These are phyloP conservation scores for Diachrysia chrysitis DNA, from an alignment of 2,888 invertebrate species.

Conservation along the genomic window DNA sequence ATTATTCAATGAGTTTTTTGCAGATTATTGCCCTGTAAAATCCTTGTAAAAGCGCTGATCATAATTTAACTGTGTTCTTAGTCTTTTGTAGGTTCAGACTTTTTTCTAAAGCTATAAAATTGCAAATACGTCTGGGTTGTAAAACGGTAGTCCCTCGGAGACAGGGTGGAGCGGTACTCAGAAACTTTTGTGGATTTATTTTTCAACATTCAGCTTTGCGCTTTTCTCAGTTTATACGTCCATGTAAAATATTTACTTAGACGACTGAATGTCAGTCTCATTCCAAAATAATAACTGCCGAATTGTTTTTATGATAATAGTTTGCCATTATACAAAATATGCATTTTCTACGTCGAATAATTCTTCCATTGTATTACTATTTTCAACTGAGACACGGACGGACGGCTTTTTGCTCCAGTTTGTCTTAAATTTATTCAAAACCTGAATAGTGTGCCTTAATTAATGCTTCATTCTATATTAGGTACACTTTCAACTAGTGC, in stretches of 20 bases:
- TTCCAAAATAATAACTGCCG: conserved; percentile 7
- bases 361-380: conserved; percentile 34
- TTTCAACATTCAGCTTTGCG: conserved; percentile 38
- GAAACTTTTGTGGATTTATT: conserved; percentile 52
- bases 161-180: conserved; percentile 32
- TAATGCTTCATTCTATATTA: conserved; percentile 32
- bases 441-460: conserved; percentile 37
- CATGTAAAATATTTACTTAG: conserved; percentile 18
- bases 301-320: conserved; percentile 20
- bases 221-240: conserved; percentile 16
- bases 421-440: conserved; percentile 42
- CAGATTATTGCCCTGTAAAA: conserved; percentile 15
- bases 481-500: conserved; percentile 30
- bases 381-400: conserved; percentile 15
- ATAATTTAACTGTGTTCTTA: conserved; percentile 10
- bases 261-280: background rate
- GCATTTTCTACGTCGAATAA: conserved; percentile 13
- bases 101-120: conserved; percentile 42
- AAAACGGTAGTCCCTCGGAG: conserved; percentile 47
- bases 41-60: conserved; percentile 8
- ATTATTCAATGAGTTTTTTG: background rate
- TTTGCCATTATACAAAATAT: conserved; percentile 12
- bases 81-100: conserved; percentile 15
- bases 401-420: conserved; percentile 40
- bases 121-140: conserved; percentile 43